Evolutionary conservation across 2,113 vertebrate species (phyloP), one percentile per base, ranked within the genome.

Genomic region (Chrysemys picta): DNA sequence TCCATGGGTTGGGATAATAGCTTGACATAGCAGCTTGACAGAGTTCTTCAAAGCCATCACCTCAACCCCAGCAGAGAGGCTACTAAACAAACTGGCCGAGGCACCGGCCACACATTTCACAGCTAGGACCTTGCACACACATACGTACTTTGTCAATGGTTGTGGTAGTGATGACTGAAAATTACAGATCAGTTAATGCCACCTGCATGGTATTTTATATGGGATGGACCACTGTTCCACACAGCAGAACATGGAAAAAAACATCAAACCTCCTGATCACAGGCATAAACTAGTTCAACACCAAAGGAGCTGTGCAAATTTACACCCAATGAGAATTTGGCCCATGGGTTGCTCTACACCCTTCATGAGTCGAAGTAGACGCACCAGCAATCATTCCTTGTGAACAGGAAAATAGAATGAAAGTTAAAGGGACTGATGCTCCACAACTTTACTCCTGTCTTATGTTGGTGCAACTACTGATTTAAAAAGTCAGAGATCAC

Each of bases 401-500:
- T 75, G 62, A 72, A 42, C 50, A n/a, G 21, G 53, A 54, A 54
- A 21, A 54, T 8, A 57, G 56, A 27, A 56, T 10, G 54, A 56
- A 56, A 8, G 8, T 56, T 22, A 56, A 54, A 54, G 16, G 19
- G 19, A 45, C 45, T 6, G 45, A 45, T 45, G 45, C 45, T 45
- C 45, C 45, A 45, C 45, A 45, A 21, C 53, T 54, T 52, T 54
- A 54, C 19, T 17, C 53, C 19, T 6, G 19, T 72, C 52, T 45
- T 45, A 45, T 6, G 45, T 85, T 35, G 52, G 49, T 53, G 13
- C 93, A 76, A 76, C 3, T 84, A 86, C 59, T 93, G 6, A 81
- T 96, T 96, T 95, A 47, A 94, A 87, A 25, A 57, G 56, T 57
- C 54, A 93, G 89, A 84, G 93, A 87, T 45, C 50, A 81, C 83